These are phyloP conservation scores for Carposina sasakii DNA, from an alignment of 1,140 invertebrate genomes.

Conservation along the genomic window DNA sequence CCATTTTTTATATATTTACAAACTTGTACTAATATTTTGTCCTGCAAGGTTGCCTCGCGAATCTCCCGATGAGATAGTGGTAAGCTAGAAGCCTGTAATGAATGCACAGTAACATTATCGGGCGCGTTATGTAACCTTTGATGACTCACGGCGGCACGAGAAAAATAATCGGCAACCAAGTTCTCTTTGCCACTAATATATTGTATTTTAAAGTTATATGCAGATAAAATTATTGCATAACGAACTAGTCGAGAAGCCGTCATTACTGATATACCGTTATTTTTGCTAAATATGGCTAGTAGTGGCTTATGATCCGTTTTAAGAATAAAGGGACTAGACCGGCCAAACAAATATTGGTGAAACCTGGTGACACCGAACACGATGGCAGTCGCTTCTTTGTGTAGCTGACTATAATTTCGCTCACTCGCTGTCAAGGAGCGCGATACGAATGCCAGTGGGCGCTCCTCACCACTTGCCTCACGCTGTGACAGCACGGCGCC, in stretches of 20 bases:
- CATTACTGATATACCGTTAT: slow-evolving; percentile 1
- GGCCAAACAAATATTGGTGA: slow-evolving; percentile 1
- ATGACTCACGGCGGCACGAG: not conserved
- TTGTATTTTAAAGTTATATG: slow-evolving; percentile 1
- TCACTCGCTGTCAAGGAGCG: not conserved
- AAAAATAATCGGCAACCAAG: not conserved
- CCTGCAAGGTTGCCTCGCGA: not conserved
- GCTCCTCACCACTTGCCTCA: not conserved
- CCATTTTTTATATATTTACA: not conserved
- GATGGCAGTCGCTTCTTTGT: not conserved
- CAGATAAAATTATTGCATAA: not conserved
- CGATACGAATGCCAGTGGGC: not conserved
- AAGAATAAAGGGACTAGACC: not conserved
- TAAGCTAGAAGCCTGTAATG: not conserved
- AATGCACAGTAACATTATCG: not conserved
- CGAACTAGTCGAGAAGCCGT: not conserved
- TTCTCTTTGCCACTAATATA: not conserved
- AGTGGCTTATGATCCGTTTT: slow-evolving; percentile 1
- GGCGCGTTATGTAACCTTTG: not conserved
- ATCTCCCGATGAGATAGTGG: not conserved
- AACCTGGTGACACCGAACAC: not conserved
- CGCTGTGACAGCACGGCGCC: not conserved
- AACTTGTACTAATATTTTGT: not conserved
- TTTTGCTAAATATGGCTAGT: not conserved
- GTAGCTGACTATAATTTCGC: no score